Conservation (phyloP, 2,888 invertebrate species). For the Pachycephus smyrnensis region DNA sequence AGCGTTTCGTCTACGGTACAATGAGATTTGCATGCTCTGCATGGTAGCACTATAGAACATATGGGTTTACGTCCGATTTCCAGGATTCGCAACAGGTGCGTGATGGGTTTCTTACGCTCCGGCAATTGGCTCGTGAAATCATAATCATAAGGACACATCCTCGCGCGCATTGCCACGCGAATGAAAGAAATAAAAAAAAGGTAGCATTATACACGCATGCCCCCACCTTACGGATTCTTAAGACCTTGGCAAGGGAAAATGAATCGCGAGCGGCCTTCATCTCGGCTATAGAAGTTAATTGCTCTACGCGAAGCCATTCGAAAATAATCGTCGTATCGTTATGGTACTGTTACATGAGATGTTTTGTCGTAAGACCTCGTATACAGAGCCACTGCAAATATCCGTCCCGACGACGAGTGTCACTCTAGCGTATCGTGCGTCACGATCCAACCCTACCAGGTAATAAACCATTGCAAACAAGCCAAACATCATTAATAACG, state of each 20-base stretch:
- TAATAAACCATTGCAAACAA: neutral
- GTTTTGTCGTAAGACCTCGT: conserved; percentile 28
- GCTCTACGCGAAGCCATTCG: conserved; percentile 30
- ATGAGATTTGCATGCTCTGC: neutral
- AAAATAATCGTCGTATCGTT: conserved; percentile 46
- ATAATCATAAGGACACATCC: conserved; percentile 8
- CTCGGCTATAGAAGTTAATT: conserved; percentile 38
- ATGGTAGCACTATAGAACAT: neutral
- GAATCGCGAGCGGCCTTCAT: conserved; percentile 42
- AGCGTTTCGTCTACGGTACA: neutral
- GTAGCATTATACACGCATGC: neutral
- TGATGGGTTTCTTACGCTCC: conserved; percentile 15
- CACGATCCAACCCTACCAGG: neutral
- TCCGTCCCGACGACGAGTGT: neutral
- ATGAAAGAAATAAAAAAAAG: neutral
- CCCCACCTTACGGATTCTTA: neutral
- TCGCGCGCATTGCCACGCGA: conserved; percentile 1
- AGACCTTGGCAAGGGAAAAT: conserved; percentile 42
- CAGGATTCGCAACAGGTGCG: conserved; percentile 1
- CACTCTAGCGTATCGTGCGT: neutral
- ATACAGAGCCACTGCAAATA: neutral
- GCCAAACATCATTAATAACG: neutral
- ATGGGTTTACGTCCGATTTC: neutral
- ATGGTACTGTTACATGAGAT: conserved; percentile 43
- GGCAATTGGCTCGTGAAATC: conserved; percentile 26